Evolutionary conservation across 2,113 vertebrate species (phyloP), one percentile per base, ranked within the genome.

Genomic region (Embiotoca jacksoni): DNA sequence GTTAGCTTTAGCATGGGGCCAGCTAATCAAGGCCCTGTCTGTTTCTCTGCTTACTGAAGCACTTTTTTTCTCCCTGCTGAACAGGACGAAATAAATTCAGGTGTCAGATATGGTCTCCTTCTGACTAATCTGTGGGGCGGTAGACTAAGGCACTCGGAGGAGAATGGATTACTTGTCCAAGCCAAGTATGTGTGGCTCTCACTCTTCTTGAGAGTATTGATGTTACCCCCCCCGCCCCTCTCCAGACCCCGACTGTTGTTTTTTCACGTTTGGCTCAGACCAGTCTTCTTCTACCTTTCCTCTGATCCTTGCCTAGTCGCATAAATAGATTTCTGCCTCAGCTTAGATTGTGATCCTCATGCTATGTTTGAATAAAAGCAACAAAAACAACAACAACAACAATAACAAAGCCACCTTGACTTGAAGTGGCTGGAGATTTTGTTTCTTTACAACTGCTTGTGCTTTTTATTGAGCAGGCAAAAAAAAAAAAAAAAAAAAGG

Each of bases 61-160:
- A 78, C 70, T 75, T 78, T 80, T 53, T 60, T 2, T 16, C 60
- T 69, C 62, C 36, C 63, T 7, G 71, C 63, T 7, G 71, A 81
- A 68, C 41, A 49, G 64, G 79, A 84, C 75, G 56, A 46, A 79
- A 87, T 88, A 73, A 68, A 85, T 83, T 79, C 63, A 81, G 54
- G 49, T 82, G 86, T 85, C 82, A 84, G 70, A 81, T 71, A 72
- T 65, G 54, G 63, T 83, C 47, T 74, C 57, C 32, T 80, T 82
- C 63, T 76, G 31, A 86, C 80, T 59, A 71, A 75, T 83, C 81
- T 75, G 65, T 23, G 5, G 72, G 16, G 67, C 68, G 62, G 61
- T 57, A n/a, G 37, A 58, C 73, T 33, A n/a, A 13, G 57, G 59
- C 57, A 47, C 55, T 54, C 36, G 31, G 55, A 59, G 41, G 32